Conservation (phyloP, 92 coral and sea anemone species). For the Actinostola sp. region DNA sequence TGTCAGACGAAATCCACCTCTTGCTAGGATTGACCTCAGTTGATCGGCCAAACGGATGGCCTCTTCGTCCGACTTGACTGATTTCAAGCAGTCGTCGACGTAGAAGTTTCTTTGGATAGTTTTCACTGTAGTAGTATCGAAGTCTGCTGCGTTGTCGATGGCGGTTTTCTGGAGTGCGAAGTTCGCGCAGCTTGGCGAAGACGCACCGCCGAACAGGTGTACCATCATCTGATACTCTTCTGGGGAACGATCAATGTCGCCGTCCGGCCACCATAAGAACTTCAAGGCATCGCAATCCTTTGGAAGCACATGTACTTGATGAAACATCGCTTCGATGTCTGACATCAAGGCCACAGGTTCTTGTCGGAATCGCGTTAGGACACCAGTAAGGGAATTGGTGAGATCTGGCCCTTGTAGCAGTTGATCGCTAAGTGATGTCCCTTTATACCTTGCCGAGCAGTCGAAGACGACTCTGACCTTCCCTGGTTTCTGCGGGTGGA, state of each 20-base stretch:
- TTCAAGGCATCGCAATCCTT: conserved; percentile 46
- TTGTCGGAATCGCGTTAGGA: conserved; percentile 52
- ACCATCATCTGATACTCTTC: conserved; percentile 55
- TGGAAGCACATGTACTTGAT: conserved; percentile 46
- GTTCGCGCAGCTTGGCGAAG: conserved; percentile 56
- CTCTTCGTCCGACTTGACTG: conserved; percentile 18
- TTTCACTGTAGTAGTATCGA: conserved; percentile 14
- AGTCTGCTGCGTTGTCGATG: conserved; percentile 32
- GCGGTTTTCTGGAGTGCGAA: conserved; percentile 45
- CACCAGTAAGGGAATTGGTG: conserved; percentile 54
- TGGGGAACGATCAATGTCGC: conserved; percentile 31
- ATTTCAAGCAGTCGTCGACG: conserved; percentile 51
- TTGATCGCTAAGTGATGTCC: conserved; percentile 61
- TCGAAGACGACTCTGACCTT: conserved; percentile 63
- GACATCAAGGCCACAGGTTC: conserved; percentile 48
- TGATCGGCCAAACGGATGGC: conserved; percentile 23
- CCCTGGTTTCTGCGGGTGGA: conserved; percentile 54
- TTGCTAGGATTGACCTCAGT: conserved; percentile 10
- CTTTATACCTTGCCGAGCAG: conserved; percentile 60
- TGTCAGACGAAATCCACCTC: conserved; percentile 38
- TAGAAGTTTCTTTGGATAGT: conserved; percentile 29
- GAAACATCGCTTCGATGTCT: conserved; percentile 52
- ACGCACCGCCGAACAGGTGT: conserved; percentile 46
- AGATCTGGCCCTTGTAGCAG: conserved; percentile 64
- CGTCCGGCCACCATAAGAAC: conserved; percentile 53